Evolutionary conservation across 2,888 invertebrate species (phyloP), one percentile per base, ranked within the genome.

Genomic region (Catocala fraxini): DNA sequence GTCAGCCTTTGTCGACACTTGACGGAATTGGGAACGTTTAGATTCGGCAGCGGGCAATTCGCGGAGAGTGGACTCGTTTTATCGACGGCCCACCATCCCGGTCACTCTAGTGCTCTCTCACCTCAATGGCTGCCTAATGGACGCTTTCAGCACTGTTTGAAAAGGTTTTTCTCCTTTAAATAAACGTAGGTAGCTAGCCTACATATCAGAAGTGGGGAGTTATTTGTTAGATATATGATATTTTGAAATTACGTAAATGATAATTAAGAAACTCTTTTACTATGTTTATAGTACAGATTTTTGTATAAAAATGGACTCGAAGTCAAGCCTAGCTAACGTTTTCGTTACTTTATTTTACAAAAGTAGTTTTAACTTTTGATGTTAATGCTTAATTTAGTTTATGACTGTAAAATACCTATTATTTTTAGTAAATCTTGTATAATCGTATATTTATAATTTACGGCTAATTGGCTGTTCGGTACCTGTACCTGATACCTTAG

Each of bases 21-120:
- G 89, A 83, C 87, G 86, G 89, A 88, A 94, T 93, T 94, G 94
- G 92, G 83, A 89, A 85, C 94, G 93, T 93, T 93, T 93, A 93
- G 92, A 91, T 89, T 86, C 84, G 89, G 84, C 85, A 88, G 89
- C 86, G 88, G 91, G 88, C 91, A 90, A 92, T 92, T 91, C 89
- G 85, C 86, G 86, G 79, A 82, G 84, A 90, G 89, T 91, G 91
- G 89, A 88, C 88, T 82, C 85, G 87, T 82, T 89, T 88, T 87
- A 83, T 84, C 75, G 75, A 73, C 73, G 71, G 75, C 72, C 63
- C 77, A 74, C 73, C 73, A 64, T 73, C 76, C 76, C 77, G 76
- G 75, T 70, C 79, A 77, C 77, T 77, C 70, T 70, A 78, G 75
- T 74, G 65, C 81, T 75, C 84, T 81, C 86, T 78, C 84, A 87